phyloP scores from a whole-genome alignment of 2,888 invertebrate species.

The Tanytarsus gracilentus region DNA sequence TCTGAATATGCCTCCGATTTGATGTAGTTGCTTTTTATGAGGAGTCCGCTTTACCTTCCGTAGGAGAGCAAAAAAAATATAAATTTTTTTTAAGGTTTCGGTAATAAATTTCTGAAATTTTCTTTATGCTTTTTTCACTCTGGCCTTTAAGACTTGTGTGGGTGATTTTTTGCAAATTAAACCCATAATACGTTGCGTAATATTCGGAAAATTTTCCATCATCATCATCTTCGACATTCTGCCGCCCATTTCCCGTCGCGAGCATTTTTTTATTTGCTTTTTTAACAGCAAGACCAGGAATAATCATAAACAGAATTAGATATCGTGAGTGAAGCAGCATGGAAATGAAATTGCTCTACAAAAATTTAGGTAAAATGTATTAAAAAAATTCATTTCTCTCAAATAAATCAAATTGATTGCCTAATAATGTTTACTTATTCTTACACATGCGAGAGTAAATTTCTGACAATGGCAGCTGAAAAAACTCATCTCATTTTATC shows the following conservation, averaged over 20 bases:
- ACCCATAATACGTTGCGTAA: too few relatives aligned
- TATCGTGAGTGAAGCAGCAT: not conserved
- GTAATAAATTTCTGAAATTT: not conserved
- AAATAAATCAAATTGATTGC: constrained; percentile 29
- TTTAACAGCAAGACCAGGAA: too few relatives aligned
- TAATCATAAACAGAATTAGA: too few relatives aligned
- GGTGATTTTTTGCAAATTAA: not conserved
- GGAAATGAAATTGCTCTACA: not conserved
- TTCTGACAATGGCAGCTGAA: not conserved
- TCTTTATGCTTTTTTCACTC: not conserved
- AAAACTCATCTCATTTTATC: too few relatives aligned
- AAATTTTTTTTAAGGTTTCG: not conserved
- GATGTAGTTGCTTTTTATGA: constrained; percentile 12
- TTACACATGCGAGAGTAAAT: not conserved
- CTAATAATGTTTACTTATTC: constrained; percentile 28
- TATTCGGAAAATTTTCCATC: too few relatives aligned
- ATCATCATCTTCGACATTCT: too few relatives aligned
- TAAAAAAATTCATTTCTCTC: constrained; percentile 25
- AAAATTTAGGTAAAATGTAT: constrained; percentile 27
- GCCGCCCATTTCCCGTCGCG: too few relatives aligned
- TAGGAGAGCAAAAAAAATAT: not conserved
- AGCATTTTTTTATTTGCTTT: too few relatives aligned
- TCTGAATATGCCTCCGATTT: constrained; percentile 4
- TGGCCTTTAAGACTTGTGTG: not conserved
- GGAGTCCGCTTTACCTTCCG: not conserved